Base-by-base conservation (phyloP, 2,797 vertebrate species). In the Synanceia verrucosa region DNA sequence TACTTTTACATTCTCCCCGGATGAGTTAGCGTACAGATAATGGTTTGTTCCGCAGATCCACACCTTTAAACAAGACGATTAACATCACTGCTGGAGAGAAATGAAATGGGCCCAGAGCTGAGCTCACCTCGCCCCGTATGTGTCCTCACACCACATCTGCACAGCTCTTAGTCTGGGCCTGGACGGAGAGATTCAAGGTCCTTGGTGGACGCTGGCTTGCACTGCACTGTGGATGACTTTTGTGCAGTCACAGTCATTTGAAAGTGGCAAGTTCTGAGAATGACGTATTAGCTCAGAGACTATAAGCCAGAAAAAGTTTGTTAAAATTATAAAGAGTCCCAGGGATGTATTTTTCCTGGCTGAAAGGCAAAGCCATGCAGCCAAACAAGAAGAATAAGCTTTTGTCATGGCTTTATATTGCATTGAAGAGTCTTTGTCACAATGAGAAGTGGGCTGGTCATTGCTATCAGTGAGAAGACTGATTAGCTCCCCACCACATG, bases 401-500 rank as follows among this genome's bases (percentile, higher is more conserved):
- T 68, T 91, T 86, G 81, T 85, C 73, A 43, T 46, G 64, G 84
- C 78, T 86, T 88, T 55, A 77, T 78, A 80, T 88, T 88, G 82
- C 83, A 81, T 83, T 77, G 85, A 83, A 86, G 83, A 85, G 83
- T 89, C 86, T 88, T 90, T 89, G 90, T 82, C 78, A 78, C 80
- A 82, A 47, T 79, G 84, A 86, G 83, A 78, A 86, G 84, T 78
- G 74, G 86, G 70, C 81, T 78, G 84, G 90, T 88, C 86, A 76
- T 79, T 74, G 86, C 88, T 86, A 88, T 93, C 93, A 87, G 88
- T 79, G 76, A 85, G 81, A 93, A 93, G 91, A 93, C 87, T 85
- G 91, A 94, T 94, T 92, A 56, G 53, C 33, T 83, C 84, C 24
- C 61, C 76, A 73, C 84, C 81, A 84, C 75, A 77, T 88, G 89